Base-by-base conservation (phyloP, 2,888 invertebrate species). In the Mimas tiliae region DNA sequence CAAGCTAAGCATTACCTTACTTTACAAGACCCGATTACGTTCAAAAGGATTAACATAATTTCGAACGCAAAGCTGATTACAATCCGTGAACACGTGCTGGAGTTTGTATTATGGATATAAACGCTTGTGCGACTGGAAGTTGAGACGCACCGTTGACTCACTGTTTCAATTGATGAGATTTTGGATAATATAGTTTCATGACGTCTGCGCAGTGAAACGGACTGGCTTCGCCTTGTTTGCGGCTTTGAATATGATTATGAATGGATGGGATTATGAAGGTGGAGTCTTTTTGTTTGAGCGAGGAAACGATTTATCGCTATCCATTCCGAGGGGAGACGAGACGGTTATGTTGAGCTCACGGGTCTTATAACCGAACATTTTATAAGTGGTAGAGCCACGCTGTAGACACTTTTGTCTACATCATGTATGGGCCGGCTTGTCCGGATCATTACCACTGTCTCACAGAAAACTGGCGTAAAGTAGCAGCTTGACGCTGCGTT, bases 111-210 rank as follows among this genome's bases (percentile, higher is more conserved):
- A 58, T 19, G 19, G 9, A 12, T 42, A 42, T n/a, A 58, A 16
- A 58, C 42, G 42, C 50, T 50, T 16, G 19, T 19, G 19, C 19
- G 16, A 19, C 50, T 45, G 50, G 19, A 8, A 50, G 50, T 19
- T 58, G 58, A 38, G 42, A 58, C 21, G 58, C 58, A 19, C 14
- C 58, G 58, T 1, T 58, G 58, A 19, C 19, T 58, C 58, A 12
- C 42, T 58, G 58, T 58, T 42, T 58, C 19, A 58, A 42, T 19
- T 33, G n/a, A 55, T 55, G 58, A 42, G 58, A 58, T 58, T 58
- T 11, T 58, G 58, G 58, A 58, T 58, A 58, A 58, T 58, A 38
- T 58, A 12, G 19, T 58, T 58, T 16, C 12, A 19, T 58, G 19
- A 42, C 42, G 58, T 42, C 12, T 58, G 42, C 42, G 16, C 8